Conservation (phyloP, 2,113 vertebrate genomes). For the Thunnus maccoyii region DNA sequence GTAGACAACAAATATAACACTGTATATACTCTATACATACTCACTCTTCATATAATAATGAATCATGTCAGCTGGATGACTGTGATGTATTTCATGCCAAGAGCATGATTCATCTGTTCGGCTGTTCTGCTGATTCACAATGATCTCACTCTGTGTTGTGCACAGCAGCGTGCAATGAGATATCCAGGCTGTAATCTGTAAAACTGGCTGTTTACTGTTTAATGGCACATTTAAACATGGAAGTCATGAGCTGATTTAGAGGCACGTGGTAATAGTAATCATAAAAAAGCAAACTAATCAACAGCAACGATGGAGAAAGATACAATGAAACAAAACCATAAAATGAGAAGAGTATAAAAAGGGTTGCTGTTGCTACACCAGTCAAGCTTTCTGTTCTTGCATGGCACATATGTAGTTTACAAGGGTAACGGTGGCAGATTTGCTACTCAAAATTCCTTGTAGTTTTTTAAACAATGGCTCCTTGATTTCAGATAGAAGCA, state of each 20-base stretch:
- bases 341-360: too few relatives aligned
- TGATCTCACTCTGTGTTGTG: constrained; percentile 37
- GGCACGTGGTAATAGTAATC: too few relatives aligned
- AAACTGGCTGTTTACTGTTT: constrained; percentile 27
- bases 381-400: too few relatives aligned
- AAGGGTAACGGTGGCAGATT: too few relatives aligned
- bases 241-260: constrained; percentile 13
- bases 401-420: too few relatives aligned
- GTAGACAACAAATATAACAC: not conserved
- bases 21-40: not conserved
- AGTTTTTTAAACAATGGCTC: too few relatives aligned
- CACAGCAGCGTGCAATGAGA: constrained; percentile 19
- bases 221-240: constrained; percentile 21
- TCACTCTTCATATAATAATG: constrained; percentile 3
- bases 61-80: constrained; percentile 37
- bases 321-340: too few relatives aligned
- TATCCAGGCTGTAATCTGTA: constrained; percentile 14
- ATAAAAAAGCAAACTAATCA: too few relatives aligned
- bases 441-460: too few relatives aligned
- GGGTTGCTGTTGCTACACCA: too few relatives aligned
- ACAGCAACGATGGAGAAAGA: too few relatives aligned
- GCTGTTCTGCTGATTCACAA: constrained; percentile 31
- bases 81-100: constrained; percentile 34
- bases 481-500: too few relatives aligned
- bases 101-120: constrained; percentile 18